Percentiles rank a stretch among this genome's conserved stretches.
These are phyloP conservation scores for Ethmia dodecea DNA, from an alignment of 2,888 invertebrate species.

Conservation along the genomic window DNA sequence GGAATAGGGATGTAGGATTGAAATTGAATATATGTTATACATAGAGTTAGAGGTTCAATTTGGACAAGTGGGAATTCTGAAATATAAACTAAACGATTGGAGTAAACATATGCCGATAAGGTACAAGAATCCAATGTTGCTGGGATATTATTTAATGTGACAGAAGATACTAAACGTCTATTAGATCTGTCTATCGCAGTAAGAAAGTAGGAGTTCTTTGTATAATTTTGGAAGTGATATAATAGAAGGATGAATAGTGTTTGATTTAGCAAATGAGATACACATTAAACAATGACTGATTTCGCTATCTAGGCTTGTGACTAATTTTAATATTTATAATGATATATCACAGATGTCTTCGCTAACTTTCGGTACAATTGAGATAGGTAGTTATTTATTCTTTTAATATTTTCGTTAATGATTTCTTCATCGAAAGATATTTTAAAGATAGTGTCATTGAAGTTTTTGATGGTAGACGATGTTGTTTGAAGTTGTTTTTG, in stretches of 20 bases:
- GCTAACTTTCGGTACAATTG: conserved; percentile 19
- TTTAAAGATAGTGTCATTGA: conserved; percentile 24
- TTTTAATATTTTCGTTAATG: conserved; percentile 24
- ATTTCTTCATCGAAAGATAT: conserved; percentile 24
- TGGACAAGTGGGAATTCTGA: too few species aligned
- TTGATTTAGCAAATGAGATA: conserved; percentile 26
- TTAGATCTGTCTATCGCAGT: too few species aligned
- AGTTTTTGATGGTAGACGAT: conserved; percentile 22
- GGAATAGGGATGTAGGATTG: conserved; percentile 22
- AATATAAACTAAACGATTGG: too few species aligned
- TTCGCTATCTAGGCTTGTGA: conserved; percentile 21
- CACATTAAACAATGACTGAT: conserved; percentile 21
- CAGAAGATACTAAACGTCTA: too few species aligned
- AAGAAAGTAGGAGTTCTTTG: too few species aligned
- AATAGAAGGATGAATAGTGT: conserved; percentile 23
- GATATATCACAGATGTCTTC: conserved; percentile 24
- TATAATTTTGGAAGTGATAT: conserved; percentile 16
- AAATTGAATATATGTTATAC: too few species aligned
- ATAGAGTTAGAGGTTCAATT: too few species aligned
- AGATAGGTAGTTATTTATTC: conserved; percentile 17
- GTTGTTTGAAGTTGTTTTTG: conserved; percentile 26
- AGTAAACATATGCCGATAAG: too few species aligned
- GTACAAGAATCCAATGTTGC: too few species aligned
- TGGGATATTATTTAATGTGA: too few species aligned
- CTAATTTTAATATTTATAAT: conserved; percentile 20